Evolutionary conservation across 2,888 invertebrate species (phyloP).

Genomic region (Pachliopta kotzebuea): DNA sequence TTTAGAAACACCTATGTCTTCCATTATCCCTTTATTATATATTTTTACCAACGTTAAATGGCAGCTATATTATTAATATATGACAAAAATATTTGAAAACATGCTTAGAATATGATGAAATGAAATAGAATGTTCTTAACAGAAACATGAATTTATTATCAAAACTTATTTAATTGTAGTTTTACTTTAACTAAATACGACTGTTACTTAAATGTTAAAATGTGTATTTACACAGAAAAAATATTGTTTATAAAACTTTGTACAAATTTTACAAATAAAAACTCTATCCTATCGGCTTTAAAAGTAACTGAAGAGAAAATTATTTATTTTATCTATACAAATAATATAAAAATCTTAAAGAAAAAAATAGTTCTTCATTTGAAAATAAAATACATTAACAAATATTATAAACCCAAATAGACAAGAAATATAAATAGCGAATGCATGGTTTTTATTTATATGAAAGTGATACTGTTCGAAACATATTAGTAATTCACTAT

Average conservation of each 20-base stretch:
- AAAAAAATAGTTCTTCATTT: too few relatives aligned
- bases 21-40: too few relatives aligned
- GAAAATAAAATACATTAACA: too few relatives aligned
- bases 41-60: too few relatives aligned
- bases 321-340: neutral
- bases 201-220: neutral
- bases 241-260: neutral
- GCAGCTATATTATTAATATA: too few relatives aligned
- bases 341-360: too few relatives aligned
- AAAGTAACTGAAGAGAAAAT: neutral
- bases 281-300: neutral
- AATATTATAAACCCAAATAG: neutral
- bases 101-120: neutral
- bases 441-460: too few relatives aligned
- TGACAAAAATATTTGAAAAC: neutral
- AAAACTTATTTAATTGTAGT: neutral
- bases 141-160: conserved; percentile 26
- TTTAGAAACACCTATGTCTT: too few relatives aligned
- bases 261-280: conserved; percentile 2
- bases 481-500: too few relatives aligned
- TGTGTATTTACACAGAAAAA: neutral
- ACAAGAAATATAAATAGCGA: neutral
- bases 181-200: neutral
- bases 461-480: too few relatives aligned
- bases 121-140: conserved; percentile 8